A percentile compares a stretch with the other conserved stretches of the same genome.
phyloP scores from a whole-genome alignment of 2,797 vertebrate genomes.

The Sus cebifrons region DNA sequence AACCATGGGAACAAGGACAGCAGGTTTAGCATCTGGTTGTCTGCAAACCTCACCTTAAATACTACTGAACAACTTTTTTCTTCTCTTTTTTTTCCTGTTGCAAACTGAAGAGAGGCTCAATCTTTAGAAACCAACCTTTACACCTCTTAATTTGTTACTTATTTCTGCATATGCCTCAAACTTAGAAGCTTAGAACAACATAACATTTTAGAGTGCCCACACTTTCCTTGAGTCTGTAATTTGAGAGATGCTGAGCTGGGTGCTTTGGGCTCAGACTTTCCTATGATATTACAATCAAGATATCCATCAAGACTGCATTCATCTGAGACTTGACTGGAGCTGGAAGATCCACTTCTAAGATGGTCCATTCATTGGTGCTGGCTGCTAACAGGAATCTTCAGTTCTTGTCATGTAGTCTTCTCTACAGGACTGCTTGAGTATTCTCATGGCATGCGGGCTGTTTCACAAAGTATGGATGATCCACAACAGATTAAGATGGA shows the following conservation, averaged over 20 bases:
- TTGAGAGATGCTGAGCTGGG: not conserved
- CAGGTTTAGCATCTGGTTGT: not conserved
- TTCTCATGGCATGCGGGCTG: not conserved
- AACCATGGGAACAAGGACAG: not conserved
- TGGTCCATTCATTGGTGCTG: not conserved
- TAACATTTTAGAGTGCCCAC: not conserved
- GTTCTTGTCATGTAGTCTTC: not conserved
- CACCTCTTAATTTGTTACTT: not conserved
- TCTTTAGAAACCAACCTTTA: conserved; percentile 16
- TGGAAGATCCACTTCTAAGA: not conserved
- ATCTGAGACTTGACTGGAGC: not conserved
- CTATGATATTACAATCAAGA: not conserved
- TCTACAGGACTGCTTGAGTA: not conserved
- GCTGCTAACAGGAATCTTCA: not conserved
- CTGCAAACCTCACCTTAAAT: conserved; percentile 18
- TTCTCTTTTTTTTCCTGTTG: not conserved
- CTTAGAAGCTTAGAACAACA: not conserved
- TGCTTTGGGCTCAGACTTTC: not conserved
- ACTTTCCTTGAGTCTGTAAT: not conserved
- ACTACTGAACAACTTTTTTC: not conserved
- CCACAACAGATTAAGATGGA: not conserved
- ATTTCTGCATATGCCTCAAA: not conserved
- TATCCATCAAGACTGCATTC: not conserved
- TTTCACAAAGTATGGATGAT: not conserved
- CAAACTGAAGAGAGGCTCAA: not conserved